Conservation (phyloP, 2,113 vertebrate species). For the Silurus meridionalis region DNA sequence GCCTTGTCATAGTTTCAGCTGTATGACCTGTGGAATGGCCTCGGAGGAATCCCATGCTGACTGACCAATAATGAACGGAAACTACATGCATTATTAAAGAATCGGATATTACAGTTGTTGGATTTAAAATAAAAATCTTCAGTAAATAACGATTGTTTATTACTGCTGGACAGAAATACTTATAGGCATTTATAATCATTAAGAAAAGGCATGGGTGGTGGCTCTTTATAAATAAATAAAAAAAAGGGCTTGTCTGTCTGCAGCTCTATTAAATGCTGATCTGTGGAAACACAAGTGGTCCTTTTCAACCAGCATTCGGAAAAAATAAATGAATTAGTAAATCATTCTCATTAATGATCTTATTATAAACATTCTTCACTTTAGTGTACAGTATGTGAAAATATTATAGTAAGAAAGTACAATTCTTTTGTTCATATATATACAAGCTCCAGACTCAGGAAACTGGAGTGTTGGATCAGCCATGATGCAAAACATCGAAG, state of each 20-base stretch:
- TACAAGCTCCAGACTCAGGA: neutral
- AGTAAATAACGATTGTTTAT: neutral
- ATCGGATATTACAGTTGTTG: neutral
- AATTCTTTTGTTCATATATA: neutral
- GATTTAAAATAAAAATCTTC: neutral
- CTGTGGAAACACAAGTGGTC: neutral
- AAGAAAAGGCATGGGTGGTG: neutral
- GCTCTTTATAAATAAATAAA: neutral
- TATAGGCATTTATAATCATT: neutral
- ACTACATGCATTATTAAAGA: neutral
- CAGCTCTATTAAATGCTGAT: constrained; percentile 3
- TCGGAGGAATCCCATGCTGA: neutral
- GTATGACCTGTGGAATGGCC: neutral
- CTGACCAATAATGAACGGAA: neutral
- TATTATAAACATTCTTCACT: too few relatives aligned
- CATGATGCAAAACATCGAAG: neutral
- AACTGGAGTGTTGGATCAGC: neutral
- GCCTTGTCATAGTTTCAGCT: constrained; percentile 8
- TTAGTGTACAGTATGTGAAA: neutral
- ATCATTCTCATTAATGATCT: too few relatives aligned
- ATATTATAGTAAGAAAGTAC: neutral
- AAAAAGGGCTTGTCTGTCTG: constrained; percentile 17
- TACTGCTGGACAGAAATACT: neutral
- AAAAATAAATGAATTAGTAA: too few relatives aligned
- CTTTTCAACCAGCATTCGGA: neutral